These are phyloP conservation scores for Pediacus dermestoides DNA, from an alignment of 2,888 invertebrate species.

Conservation along the genomic window DNA sequence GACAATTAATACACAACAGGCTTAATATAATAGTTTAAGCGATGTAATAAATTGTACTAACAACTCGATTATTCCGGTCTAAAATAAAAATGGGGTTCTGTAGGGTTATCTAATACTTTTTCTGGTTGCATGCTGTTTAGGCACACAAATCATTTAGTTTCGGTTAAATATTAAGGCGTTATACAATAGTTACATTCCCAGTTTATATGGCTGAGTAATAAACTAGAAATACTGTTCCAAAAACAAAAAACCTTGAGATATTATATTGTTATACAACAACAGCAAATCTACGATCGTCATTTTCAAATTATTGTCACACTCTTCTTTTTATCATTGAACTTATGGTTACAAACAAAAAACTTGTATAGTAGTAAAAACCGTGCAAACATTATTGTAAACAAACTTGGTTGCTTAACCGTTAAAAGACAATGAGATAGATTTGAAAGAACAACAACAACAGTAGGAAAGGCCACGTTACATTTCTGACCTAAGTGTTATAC, in stretches of 20 bases:
- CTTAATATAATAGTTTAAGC: too few species aligned
- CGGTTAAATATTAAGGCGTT: constrained; percentile 1
- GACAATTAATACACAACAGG: too few species aligned
- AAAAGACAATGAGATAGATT: constrained; percentile 14
- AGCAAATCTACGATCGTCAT: constrained; percentile 22
- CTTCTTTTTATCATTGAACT: constrained; percentile 12
- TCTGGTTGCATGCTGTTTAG: too few species aligned
- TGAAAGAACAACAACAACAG: constrained; percentile 33
- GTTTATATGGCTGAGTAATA: constrained; percentile 14
- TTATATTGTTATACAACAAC: constrained; percentile 1
- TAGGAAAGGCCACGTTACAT: constrained; percentile 39
- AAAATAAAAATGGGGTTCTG: too few species aligned
- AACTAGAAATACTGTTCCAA: constrained; percentile 13
- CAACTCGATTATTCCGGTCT: too few species aligned
- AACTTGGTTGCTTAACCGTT: constrained; percentile 11
- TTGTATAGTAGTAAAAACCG: too few species aligned
- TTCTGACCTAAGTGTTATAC: constrained; percentile 54
- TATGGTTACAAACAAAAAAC: constrained; percentile 13
- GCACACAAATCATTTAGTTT: too few species aligned
- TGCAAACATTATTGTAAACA: constrained; percentile 5
- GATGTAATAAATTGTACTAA: too few species aligned
- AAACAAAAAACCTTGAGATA: too few species aligned
- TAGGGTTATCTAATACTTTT: too few species aligned
- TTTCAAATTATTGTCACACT: constrained; percentile 31
- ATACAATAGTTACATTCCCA: constrained; percentile 7